Evolutionary conservation across 2,113 vertebrate species (phyloP).

Genomic region (Barnardius zonarius): DNA sequence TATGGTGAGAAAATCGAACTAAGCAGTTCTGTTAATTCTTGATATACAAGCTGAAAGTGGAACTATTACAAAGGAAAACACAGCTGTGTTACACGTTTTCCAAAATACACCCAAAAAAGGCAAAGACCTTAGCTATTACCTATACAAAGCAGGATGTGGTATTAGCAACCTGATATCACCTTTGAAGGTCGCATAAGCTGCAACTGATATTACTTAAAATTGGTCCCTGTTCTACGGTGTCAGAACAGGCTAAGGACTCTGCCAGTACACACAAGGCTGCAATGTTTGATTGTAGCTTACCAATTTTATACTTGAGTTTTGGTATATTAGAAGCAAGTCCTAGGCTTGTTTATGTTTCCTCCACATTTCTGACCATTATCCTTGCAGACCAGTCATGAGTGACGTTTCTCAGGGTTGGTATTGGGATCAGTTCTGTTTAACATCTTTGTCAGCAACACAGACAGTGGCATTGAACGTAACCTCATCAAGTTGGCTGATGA

Average conservation of each 20-base stretch:
- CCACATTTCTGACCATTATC: not conserved
- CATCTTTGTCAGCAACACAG: not conserved
- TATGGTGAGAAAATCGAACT: not conserved
- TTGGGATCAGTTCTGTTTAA: not conserved
- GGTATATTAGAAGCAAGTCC: not conserved
- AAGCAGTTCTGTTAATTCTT: not conserved
- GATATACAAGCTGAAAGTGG: not conserved
- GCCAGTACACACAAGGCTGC: accelerated
- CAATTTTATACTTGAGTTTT: accelerated
- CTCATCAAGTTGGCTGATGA: not conserved
- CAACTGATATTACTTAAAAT: not conserved
- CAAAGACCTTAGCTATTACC: not conserved
- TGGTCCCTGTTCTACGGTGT: too few species aligned
- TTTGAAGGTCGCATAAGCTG: not conserved
- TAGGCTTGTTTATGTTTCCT: not conserved
- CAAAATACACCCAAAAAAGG: not conserved
- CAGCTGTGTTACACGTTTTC: not conserved
- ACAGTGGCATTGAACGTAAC: not conserved
- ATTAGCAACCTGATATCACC: not conserved
- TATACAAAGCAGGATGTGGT: not conserved
- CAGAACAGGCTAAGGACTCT: not conserved
- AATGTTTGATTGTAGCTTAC: accelerated
- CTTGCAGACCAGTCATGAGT: not conserved
- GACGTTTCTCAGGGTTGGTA: not conserved
- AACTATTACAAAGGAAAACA: not conserved